Conservation (phyloP, 37 sponge, comb jelly and placozoan species). For the Mnemiopsis leidyi region DNA sequence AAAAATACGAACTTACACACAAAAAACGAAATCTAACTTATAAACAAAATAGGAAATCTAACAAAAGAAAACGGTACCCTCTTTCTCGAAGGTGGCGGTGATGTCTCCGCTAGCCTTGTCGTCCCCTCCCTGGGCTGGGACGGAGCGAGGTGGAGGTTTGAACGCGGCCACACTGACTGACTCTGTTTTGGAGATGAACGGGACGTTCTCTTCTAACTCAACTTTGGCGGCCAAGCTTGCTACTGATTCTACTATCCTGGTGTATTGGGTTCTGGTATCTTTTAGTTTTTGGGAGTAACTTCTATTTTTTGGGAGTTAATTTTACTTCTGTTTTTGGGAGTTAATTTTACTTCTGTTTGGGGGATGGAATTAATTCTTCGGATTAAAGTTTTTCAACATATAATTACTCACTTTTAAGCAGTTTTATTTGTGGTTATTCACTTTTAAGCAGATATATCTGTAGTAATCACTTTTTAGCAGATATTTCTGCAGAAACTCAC, state of each 20-base stretch:
- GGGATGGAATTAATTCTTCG: too few species aligned
- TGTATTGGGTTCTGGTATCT: background rate
- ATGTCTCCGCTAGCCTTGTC: background rate
- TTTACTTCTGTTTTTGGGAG: too few species aligned
- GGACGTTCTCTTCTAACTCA: background rate
- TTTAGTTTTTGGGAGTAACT: too few species aligned
- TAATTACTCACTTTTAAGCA: background rate
- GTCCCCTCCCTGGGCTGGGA: background rate
- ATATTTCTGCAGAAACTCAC: too few species aligned
- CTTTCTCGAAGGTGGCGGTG: background rate
- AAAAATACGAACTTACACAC: too few species aligned
- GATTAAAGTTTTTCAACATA: too few species aligned
- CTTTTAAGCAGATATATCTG: too few species aligned
- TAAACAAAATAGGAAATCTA: background rate
- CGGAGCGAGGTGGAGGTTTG: background rate
- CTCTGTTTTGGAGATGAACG: background rate
- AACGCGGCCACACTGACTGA: slow-evolving; percentile 14
- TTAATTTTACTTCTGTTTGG: too few species aligned
- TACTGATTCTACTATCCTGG: slow-evolving; percentile 11
- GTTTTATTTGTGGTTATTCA: too few species aligned
- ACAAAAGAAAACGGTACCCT: background rate
- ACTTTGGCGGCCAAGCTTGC: background rate
- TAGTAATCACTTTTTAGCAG: too few species aligned
- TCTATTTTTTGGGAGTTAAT: too few species aligned
- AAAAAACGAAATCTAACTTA: background rate